phyloP scores from a whole-genome alignment of 2,888 invertebrate species.

The Gisinianus flammeolus region DNA sequence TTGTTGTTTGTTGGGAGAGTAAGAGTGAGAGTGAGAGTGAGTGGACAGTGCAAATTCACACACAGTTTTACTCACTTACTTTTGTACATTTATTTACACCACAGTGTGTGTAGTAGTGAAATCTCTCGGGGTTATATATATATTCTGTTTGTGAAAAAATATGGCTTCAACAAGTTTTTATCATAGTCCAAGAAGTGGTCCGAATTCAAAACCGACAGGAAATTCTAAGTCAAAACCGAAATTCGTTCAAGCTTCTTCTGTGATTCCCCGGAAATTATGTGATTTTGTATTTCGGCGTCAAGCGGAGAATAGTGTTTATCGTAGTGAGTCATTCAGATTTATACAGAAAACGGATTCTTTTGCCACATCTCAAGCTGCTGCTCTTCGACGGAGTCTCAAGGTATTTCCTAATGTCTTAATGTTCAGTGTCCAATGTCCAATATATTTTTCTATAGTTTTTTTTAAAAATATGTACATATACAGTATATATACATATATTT shows the following conservation, averaged over 20 bases:
- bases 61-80: too few relatives aligned
- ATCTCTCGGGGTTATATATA: not conserved
- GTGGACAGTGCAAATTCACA: too few relatives aligned
- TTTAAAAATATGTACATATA: too few relatives aligned
- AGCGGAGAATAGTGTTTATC: conserved; percentile 54
- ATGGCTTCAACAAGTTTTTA: not conserved
- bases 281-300: conserved; percentile 41
- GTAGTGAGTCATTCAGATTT: conserved; percentile 58
- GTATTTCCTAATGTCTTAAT: not conserved
- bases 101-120: too few relatives aligned
- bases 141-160: too few relatives aligned
- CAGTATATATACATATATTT: too few relatives aligned
- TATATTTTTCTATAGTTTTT: too few relatives aligned
- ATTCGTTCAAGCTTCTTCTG: not conserved
- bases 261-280: conserved; percentile 31
- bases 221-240: too few relatives aligned
- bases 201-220: too few relatives aligned
- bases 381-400: conserved; percentile 22
- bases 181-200: not conserved
- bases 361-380: not conserved
- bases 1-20: too few relatives aligned
- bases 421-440: not conserved
- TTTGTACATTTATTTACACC: too few relatives aligned
- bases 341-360: conserved; percentile 54
- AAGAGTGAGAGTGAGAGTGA: too few relatives aligned